Evolutionary conservation across 2,888 invertebrate species (phyloP).

Genomic region (Heliconius hortense): DNA sequence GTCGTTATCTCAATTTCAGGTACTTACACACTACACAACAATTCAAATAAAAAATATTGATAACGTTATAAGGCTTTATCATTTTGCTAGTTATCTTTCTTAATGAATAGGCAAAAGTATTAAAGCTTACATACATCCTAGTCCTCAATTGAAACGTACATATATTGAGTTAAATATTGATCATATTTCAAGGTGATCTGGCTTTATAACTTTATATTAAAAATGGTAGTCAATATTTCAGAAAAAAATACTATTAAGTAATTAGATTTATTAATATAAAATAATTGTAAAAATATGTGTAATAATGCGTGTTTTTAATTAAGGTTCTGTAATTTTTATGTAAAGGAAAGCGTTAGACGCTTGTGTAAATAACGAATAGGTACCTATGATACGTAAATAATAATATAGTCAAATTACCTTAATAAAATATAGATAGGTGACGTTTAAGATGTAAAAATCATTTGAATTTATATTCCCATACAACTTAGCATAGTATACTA

Average conservation of each 20-base stretch:
- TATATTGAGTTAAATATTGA: too few species aligned
- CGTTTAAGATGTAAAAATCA: not conserved
- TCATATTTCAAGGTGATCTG: too few species aligned
- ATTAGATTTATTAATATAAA: not conserved
- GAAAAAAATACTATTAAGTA: not conserved
- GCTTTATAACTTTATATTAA: too few species aligned
- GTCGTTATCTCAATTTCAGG: too few species aligned
- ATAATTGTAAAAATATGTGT: not conserved
- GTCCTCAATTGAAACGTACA: too few species aligned
- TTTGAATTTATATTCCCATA: conserved; percentile 10
- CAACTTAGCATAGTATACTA: not conserved
- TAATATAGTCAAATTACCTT: conserved; percentile 7
- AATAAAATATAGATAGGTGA: not conserved
- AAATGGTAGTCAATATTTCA: not conserved
- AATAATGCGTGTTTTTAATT: not conserved
- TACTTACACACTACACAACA: too few species aligned
- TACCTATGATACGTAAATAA: conserved; percentile 32
- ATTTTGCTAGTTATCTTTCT: not conserved
- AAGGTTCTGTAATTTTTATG: not conserved
- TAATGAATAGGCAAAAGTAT: not conserved
- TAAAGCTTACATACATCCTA: not conserved
- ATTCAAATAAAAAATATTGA: too few species aligned
- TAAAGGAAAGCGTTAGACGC: conserved; percentile 36
- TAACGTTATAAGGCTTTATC: not conserved
- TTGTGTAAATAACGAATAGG: conserved; percentile 34